These are phyloP conservation scores for Myopa testacea DNA, from an alignment of 2,888 invertebrate genomes.

Conservation along the genomic window DNA sequence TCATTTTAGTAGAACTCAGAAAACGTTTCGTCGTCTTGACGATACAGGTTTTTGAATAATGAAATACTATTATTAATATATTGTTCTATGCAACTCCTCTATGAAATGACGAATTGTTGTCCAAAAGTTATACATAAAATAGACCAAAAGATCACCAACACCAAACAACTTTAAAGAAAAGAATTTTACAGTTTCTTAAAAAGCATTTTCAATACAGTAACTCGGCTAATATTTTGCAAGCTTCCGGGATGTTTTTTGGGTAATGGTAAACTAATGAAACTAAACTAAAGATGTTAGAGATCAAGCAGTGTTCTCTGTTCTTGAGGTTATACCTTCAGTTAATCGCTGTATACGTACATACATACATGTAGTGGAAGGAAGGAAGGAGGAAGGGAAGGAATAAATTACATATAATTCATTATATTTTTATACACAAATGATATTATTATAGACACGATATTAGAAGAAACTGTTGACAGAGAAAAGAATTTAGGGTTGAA, in stretches of 20 bases:
- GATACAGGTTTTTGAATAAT: not conserved
- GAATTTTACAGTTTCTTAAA: not conserved
- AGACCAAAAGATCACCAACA: constrained; percentile 10
- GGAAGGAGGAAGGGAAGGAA: no score
- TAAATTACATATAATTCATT: no score
- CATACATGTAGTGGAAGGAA: not conserved
- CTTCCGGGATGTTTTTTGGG: not conserved
- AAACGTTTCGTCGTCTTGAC: not conserved
- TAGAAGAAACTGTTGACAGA: no score
- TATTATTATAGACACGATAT: no score
- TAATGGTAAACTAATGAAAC: not conserved
- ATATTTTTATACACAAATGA: no score
- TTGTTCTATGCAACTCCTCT: no score
- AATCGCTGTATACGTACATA: constrained; percentile 28
- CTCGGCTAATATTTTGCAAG: not conserved
- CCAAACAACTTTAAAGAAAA: not conserved
- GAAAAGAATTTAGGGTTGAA: no score
- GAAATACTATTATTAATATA: no score
- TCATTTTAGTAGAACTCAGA: not conserved
- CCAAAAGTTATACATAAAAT: not conserved
- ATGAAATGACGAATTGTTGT: not conserved
- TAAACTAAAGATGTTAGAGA: no score
- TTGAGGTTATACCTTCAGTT: constrained; percentile 25
- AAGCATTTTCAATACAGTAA: not conserved
- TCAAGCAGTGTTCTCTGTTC: no score